Evolutionary conservation across 2,888 invertebrate genomes (phyloP).

Genomic region (Meteorus colon): DNA sequence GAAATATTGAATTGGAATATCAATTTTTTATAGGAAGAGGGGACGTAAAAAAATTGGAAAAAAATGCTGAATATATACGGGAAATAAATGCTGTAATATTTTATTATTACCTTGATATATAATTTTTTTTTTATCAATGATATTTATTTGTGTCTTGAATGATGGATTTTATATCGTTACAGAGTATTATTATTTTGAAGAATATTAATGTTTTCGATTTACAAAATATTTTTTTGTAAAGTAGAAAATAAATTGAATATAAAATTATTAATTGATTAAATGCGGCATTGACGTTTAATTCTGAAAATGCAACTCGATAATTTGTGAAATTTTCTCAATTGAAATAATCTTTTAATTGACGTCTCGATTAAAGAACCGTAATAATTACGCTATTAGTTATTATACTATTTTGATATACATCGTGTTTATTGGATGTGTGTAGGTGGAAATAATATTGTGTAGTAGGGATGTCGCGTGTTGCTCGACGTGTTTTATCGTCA

Average conservation of each 20-base stretch:
- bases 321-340: neutral
- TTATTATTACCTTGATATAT: constrained; percentile 1
- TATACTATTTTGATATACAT: neutral
- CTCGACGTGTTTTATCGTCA: neutral
- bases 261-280: neutral
- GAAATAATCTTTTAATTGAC: neutral
- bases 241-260: too few relatives aligned
- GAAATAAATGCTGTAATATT: constrained; percentile 5
- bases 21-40: too few relatives aligned
- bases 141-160: too few relatives aligned
- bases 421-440: neutral
- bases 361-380: neutral
- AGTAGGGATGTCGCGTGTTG: neutral
- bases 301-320: neutral
- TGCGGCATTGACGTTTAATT: neutral
- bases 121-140: too few relatives aligned
- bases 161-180: too few relatives aligned
- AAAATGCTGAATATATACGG: too few relatives aligned
- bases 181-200: too few relatives aligned
- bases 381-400: neutral
- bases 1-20: too few relatives aligned
- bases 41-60: too few relatives aligned
- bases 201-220: too few relatives aligned
- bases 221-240: too few relatives aligned
- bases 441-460: neutral